These are phyloP conservation scores for Microctenopoma stevenorrisi DNA, from an alignment of 2,797 vertebrate species.

Conservation along the genomic window DNA sequence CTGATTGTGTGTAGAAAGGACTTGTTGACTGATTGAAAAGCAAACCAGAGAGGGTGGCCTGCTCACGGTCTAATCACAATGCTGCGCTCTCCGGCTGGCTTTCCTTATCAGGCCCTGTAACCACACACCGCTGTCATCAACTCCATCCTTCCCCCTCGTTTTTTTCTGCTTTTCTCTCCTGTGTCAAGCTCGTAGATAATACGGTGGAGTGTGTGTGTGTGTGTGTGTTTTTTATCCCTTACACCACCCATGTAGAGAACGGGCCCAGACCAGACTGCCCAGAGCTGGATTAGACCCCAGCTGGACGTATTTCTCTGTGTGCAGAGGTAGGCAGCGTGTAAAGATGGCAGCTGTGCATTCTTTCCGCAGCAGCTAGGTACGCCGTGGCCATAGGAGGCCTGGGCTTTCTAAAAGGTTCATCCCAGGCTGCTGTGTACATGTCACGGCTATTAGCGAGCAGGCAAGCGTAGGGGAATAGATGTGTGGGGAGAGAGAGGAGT, in stretches of 20 bases:
- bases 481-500: conserved; percentile 38
- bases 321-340: background rate
- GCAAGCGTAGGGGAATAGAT: conserved; percentile 63
- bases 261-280: conserved; percentile 10
- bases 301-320: background rate
- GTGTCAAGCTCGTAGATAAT: conserved; percentile 20
- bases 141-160: background rate
- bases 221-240: background rate
- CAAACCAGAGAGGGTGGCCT: conserved; percentile 48
- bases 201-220: background rate
- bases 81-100: conserved; percentile 39
- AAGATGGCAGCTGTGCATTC: conserved; percentile 7
- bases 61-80: conserved; percentile 39
- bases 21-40: conserved; percentile 63
- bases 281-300: conserved; percentile 18
- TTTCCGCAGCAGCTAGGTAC: conserved; percentile 8
- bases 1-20: conserved; percentile 42
- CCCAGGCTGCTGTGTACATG: conserved; percentile 59
- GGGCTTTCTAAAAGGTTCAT: conserved; percentile 60
- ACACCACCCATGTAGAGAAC: conserved; percentile 38
- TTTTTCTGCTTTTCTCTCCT: conserved; percentile 28
- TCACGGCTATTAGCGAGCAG: conserved; percentile 72
- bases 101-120: conserved; percentile 42
- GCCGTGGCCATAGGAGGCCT: conserved; percentile 11
- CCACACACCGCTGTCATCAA: conserved; percentile 34